A percentile compares a stretch with the other conserved stretches of the same genome.
Evolutionary conservation across 35 echinoderm and acorn worm species (phyloP).

Genomic region (Strongylocentrotus purpuratus): DNA sequence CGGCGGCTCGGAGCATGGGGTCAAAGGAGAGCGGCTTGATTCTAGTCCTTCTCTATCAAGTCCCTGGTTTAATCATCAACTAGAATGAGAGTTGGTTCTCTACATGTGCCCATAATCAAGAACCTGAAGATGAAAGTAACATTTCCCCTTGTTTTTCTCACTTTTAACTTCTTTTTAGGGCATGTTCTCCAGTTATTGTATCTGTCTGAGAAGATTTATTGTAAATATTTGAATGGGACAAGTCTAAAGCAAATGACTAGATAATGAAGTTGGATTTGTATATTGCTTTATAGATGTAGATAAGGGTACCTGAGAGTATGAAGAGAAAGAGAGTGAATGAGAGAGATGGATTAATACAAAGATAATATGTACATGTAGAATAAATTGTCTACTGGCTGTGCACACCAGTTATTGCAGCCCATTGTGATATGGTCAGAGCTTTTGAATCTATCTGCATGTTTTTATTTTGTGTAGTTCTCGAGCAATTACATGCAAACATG

Average conservation of each 20-base stretch:
- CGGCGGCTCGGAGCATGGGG: too few species aligned
- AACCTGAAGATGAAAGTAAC: not conserved
- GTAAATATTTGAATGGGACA: not conserved
- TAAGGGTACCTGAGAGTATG: not conserved
- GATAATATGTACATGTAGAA: not conserved
- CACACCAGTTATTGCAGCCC: not conserved
- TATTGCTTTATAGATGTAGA: constrained; percentile 41
- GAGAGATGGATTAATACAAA: not conserved
- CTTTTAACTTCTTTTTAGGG: not conserved
- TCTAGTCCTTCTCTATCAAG: too few species aligned
- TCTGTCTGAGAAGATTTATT: not conserved
- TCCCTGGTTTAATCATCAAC: not conserved
- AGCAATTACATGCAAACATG: constrained; percentile 35
- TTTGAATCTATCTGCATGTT: constrained; percentile 39
- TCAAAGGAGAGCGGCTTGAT: too few species aligned
- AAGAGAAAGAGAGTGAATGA: not conserved
- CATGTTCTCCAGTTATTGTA: not conserved
- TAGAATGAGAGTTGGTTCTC: not conserved
- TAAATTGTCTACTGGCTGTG: not conserved
- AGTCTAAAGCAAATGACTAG: not conserved
- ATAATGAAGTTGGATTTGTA: not conserved
- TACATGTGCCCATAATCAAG: not conserved
- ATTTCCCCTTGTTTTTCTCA: not conserved
- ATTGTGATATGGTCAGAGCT: constrained; percentile 3
- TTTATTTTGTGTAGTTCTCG: constrained; percentile 26